Evolutionary conservation across 1,140 invertebrate genomes (phyloP).

Genomic region (Eupristina koningsbergeri): DNA sequence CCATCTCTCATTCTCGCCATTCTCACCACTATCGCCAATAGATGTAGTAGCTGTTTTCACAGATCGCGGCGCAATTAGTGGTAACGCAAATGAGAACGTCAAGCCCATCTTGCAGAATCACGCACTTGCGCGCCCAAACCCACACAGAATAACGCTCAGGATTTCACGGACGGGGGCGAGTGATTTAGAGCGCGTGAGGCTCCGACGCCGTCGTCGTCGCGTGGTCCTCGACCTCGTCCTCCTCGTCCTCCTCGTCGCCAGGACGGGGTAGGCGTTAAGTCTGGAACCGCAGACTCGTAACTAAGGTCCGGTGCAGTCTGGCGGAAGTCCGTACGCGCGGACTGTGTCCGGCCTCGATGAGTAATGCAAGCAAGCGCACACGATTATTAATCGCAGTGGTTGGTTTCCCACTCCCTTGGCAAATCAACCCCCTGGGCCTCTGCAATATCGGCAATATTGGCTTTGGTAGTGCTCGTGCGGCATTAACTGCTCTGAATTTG

Average conservation of each 20-base stretch:
- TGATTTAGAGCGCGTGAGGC: slow-evolving; percentile 7
- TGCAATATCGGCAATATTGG: slow-evolving; percentile 12
- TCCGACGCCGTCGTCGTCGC: slow-evolving; percentile 33
- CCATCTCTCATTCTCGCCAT: background rate
- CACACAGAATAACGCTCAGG: too few relatives aligned
- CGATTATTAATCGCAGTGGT: slow-evolving; percentile 43
- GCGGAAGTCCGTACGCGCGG: slow-evolving; percentile 55
- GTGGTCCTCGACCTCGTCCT: slow-evolving; percentile 23
- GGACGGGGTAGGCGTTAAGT: slow-evolving; percentile 22
- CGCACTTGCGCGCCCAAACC: background rate
- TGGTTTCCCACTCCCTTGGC: background rate
- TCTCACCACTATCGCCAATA: background rate
- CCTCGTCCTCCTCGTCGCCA: slow-evolving; percentile 33
- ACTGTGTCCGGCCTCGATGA: slow-evolving; percentile 54
- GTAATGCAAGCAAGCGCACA: slow-evolving; percentile 55
- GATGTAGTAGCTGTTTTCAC: background rate
- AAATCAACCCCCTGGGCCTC: too few relatives aligned
- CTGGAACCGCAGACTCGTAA: slow-evolving; percentile 62
- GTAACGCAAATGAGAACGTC: slow-evolving; percentile 14
- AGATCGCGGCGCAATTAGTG: background rate
- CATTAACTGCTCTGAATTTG: background rate
- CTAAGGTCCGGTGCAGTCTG: slow-evolving; percentile 57
- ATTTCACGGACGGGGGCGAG: slow-evolving; percentile 8
- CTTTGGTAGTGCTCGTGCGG: background rate
- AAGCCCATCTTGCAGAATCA: slow-evolving; percentile 12